A percentile compares a stretch with the other conserved stretches of the same genome.
These are phyloP conservation scores for Tenthredo mesomela DNA, from an alignment of 2,888 invertebrate genomes.

Conservation along the genomic window DNA sequence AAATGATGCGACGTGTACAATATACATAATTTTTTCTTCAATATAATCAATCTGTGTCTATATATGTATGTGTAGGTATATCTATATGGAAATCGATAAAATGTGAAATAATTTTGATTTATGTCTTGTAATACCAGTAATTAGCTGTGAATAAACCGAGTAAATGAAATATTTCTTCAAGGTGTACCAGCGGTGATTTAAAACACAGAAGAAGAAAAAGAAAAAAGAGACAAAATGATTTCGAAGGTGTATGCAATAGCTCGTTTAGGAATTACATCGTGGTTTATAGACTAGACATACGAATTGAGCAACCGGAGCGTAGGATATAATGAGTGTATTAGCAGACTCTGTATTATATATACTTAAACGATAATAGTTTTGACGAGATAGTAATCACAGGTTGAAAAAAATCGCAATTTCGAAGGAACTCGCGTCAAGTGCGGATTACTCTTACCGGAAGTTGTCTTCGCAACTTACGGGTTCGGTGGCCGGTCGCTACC, in stretches of 20 bases:
- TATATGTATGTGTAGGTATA: too few species aligned
- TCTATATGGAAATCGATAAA: neutral
- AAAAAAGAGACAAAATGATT: neutral
- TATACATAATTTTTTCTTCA: neutral
- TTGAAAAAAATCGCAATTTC: neutral
- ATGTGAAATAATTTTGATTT: neutral
- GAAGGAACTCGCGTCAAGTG: constrained; percentile 60
- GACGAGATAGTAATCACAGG: neutral
- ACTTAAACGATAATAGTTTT: neutral
- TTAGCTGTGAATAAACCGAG: too few species aligned
- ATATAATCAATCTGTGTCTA: too few species aligned
- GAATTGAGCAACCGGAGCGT: constrained; percentile 14
- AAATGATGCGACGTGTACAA: too few species aligned
- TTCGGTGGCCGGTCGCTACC: constrained; percentile 66
- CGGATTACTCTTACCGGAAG: constrained; percentile 70
- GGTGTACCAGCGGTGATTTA: neutral
- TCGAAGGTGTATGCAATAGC: neutral
- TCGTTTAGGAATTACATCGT: neutral
- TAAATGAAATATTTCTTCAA: neutral
- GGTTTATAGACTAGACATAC: neutral
- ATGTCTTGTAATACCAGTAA: too few species aligned
- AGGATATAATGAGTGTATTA: neutral
- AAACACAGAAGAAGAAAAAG: neutral
- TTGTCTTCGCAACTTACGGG: constrained; percentile 54
- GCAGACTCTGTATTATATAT: neutral